Base-by-base conservation (phyloP, 1,140 invertebrate species). In the Zaprionus gabonicus region DNA sequence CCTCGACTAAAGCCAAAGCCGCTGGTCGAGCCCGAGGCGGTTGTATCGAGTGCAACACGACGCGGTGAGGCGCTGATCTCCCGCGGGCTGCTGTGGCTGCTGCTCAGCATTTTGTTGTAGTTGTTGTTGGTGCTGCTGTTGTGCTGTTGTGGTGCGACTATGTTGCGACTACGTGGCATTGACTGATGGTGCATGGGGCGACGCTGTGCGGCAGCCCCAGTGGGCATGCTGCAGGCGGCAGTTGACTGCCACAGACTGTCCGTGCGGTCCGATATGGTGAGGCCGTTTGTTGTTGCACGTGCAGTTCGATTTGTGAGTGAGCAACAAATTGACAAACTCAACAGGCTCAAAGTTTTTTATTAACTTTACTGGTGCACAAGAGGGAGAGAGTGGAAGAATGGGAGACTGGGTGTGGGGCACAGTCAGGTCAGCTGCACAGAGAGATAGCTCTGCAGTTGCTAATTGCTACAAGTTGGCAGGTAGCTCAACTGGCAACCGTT, bases 161-260 rank as follows among this genome's bases (percentile, higher is more conserved):
- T 15, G n/a, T 46, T 46, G 46, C 65, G 44, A 1, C 71, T 66
- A 38, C 74, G 65, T 25, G 68, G 55, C 41, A 68, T 44, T 49
- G 60, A 44, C 23, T 34, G 69, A 46, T 57, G 78, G 63, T 66
- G 80, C 80, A 85, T 82, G 76, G 51, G 76, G 73, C 62, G 74
- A 76, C 15, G 67, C 78, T 34, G 41, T 34, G 74, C 53, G 28
- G 76, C 66, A 34, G 55, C 65, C 1, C 34, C 51, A 23, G 10
- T 56, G 12, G 78, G 78, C 91, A 92, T 91, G 76, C 91, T 91
- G 80, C 41, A 46, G 41, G 76, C 72, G 59, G 82, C 79, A 58
- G 84, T 84, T 70, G 81, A 84, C 72, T 92, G 91, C 91, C 91
- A 92, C 63, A 92, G 65, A 64, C 91, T 92, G 55, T 92, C 91